Percentiles rank a stretch among this genome's conserved stretches.
phyloP scores from a whole-genome alignment of 2,888 invertebrate genomes.

The Macaria liturata region DNA sequence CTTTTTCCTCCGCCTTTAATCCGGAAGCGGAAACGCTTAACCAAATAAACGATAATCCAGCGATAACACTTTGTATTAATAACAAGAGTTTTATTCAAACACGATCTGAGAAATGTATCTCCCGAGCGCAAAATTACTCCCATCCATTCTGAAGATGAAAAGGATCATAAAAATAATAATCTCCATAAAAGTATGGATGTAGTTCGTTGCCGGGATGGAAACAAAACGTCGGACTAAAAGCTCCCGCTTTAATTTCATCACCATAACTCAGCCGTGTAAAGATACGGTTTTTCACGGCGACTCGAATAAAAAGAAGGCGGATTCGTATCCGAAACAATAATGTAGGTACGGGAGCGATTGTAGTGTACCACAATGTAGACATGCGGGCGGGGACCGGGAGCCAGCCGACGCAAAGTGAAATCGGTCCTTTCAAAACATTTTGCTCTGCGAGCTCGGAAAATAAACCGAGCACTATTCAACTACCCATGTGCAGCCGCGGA shows the following conservation, averaged over 20 bases:
- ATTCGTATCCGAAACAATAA: slow-evolving; percentile 76
- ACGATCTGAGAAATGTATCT: slow-evolving; percentile 37
- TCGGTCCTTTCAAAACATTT: slow-evolving; percentile 82
- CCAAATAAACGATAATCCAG: slow-evolving; percentile 20
- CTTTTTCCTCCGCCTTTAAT: slow-evolving; percentile 13
- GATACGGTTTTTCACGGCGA: slow-evolving; percentile 70
- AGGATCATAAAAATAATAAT: slow-evolving; percentile 49
- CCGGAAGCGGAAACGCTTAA: slow-evolving; percentile 11
- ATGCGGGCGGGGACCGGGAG: slow-evolving; percentile 62
- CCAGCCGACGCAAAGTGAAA: slow-evolving; percentile 71
- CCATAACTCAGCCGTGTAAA: slow-evolving; percentile 71
- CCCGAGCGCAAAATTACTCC: slow-evolving; percentile 36
- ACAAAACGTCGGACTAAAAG: slow-evolving; percentile 65
- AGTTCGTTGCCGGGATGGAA: slow-evolving; percentile 38
- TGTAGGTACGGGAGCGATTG: slow-evolving; percentile 60
- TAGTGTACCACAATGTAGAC: slow-evolving; percentile 76
- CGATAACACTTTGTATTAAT: slow-evolving; percentile 26
- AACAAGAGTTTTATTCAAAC: slow-evolving; percentile 35
- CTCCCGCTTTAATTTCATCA: slow-evolving; percentile 74
- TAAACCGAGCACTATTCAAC: slow-evolving; percentile 70
- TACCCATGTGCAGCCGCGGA: slow-evolving; percentile 53
- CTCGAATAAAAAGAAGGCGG: slow-evolving; percentile 71
- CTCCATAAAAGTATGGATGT: slow-evolving; percentile 46
- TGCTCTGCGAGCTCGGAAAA: slow-evolving; percentile 70
- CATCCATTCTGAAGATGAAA: slow-evolving; percentile 46